Evolutionary conservation across 2,113 vertebrate species (phyloP), one percentile per base, ranked within the genome.

Genomic region (Patagioenas fasciata): DNA sequence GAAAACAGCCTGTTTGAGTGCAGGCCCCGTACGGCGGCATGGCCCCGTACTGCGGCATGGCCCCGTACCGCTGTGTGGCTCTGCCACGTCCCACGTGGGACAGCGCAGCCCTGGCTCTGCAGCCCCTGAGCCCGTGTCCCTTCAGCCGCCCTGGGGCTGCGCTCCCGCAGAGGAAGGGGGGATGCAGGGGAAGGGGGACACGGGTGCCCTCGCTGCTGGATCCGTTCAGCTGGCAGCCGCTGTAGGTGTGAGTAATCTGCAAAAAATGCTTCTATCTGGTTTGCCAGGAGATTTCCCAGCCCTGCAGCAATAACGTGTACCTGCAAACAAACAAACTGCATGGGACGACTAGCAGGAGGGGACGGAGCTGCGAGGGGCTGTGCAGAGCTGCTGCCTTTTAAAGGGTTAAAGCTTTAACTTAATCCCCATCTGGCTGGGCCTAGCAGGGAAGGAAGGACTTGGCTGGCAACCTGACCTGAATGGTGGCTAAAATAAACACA

Each of bases 401-500:
- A 94, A 82, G 82, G 87, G 97, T 86, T 89, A 87, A 82, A 62
- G 26, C 83, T 92, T 73, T 34, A 93, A 82, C 95, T 70, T 91
- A 89, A 95, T 91, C 94, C 89, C 93, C 96, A 80, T 96, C 78
- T 96, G 96, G 79, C 67, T 75, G 87, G 29, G 40, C 88, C 96
- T 93, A 95, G 92, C 54, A 42, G 88, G 3, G 6, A n/a, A 88
- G 81, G 64, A 32, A 48, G 51, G 94, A 79, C 79, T 78, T 94
- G 96, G 96, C 97, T 5, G 7, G 73, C 60, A 19, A 38, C 86
- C 48, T 25, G 66, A 77, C 77, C 89, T 9, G 31, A 73, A 72
- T 92, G 42, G 92, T n/a, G 80, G 95, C 97, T 96, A 79, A 93
- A 93, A 85, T 67, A 97, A 96, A 91, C 54, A 88, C 47, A 54